A percentile compares a stretch with the other conserved stretches of the same genome.
Conservation (phyloP, 92 coral and sea anemone genomes). For the Paragorgia papillata region DNA sequence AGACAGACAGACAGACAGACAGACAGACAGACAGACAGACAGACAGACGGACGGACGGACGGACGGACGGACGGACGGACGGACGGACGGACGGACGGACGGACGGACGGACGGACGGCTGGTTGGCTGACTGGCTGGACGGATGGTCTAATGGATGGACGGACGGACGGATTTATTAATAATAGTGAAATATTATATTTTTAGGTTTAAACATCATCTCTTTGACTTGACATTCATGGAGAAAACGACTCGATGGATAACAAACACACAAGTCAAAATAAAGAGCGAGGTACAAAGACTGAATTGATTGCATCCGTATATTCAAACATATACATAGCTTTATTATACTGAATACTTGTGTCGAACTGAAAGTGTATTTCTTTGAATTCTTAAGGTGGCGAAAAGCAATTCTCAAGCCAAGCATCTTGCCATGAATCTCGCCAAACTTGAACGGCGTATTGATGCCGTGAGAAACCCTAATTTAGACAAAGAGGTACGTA, state of each 20-base stretch:
- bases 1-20: no score
- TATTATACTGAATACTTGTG: neutral
- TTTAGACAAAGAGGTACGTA: conserved; percentile 91
- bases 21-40: no score
- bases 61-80: no score
- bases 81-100: no score
- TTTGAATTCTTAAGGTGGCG: conserved; percentile 71
- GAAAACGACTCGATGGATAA: conserved; percentile 87
- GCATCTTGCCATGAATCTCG: conserved; percentile 75
- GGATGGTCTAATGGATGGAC: no score
- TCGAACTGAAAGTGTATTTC: neutral
- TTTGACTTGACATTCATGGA: conserved; percentile 97
- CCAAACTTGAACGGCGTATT: conserved; percentile 88
- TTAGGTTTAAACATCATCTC: conserved; percentile 90
- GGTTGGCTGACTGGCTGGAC: no score
- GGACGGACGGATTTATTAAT: no score
- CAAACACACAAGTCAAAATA: conserved; percentile 95
- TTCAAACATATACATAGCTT: neutral
- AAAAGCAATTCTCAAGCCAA: conserved; percentile 98
- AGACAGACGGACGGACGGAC: no score
- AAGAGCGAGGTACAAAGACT: conserved; percentile 74
- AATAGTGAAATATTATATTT: no score
- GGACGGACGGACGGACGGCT: no score
- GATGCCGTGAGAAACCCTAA: conserved; percentile 97
- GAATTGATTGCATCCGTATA: neutral